Evolutionary conservation across 30 jellyfish, hydroid and myxozoan genomes (phyloP).

Genomic region (Haliclystus octoradiatus): DNA sequence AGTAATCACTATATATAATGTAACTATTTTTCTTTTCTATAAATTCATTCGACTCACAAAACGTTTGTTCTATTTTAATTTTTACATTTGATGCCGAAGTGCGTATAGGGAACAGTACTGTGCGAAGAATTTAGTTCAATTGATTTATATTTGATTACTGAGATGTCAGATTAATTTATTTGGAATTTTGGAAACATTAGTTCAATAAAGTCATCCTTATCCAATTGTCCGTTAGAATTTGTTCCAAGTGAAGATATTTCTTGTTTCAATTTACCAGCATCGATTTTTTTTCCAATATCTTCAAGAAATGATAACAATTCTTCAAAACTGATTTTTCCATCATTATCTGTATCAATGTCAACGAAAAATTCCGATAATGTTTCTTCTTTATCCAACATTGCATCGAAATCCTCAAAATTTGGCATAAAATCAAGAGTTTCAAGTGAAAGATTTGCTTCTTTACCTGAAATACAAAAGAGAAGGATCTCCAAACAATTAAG

Average conservation of each 20-base stretch:
- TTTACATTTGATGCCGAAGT: too few species aligned
- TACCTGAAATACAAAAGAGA: slow-evolving; percentile 26
- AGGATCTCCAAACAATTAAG: background rate
- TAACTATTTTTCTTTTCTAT: too few species aligned
- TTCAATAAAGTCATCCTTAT: slow-evolving; percentile 67
- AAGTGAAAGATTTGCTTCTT: slow-evolving; percentile 33
- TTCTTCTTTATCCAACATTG: slow-evolving; percentile 78
- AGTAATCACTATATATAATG: too few species aligned
- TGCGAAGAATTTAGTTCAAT: too few species aligned
- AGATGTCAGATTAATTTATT: too few species aligned
- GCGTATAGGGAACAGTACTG: too few species aligned
- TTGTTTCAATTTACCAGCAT: slow-evolving; percentile 40
- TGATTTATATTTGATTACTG: too few species aligned
- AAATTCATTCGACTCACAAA: too few species aligned
- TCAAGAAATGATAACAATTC: slow-evolving; percentile 55
- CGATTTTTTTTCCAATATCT: slow-evolving; percentile 62
- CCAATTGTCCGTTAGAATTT: slow-evolving; percentile 44
- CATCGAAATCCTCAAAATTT: slow-evolving; percentile 60
- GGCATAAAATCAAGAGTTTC: slow-evolving; percentile 63
- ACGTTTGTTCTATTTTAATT: too few species aligned
- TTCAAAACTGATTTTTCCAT: slow-evolving; percentile 32
- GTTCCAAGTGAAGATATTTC: slow-evolving; percentile 36
- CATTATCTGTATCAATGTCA: slow-evolving; percentile 50
- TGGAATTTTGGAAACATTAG: slow-evolving; percentile 80
- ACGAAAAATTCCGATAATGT: slow-evolving; percentile 54